Base-by-base conservation (phyloP, 2,113 vertebrate genomes). In the Trochalopteron elliotii region DNA sequence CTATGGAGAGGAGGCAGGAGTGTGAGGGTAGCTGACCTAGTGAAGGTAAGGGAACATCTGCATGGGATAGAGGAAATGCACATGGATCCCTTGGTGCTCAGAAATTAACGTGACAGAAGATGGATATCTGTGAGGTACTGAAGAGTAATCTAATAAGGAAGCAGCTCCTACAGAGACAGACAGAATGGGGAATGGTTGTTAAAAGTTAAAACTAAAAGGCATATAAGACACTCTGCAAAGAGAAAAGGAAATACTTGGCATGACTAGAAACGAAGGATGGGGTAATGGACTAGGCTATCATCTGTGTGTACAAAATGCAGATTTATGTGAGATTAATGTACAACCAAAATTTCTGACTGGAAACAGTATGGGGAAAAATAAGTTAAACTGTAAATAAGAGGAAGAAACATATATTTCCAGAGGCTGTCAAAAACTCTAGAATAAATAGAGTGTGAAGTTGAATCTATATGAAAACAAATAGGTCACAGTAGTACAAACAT, bases 391-490 rank as follows among this genome's bases (percentile, higher is more conserved):
- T 94, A 96, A 88, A 78, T 75, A 93, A 83, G 49, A 70, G 25
- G 22, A 92, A 55, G 49, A 75, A 69, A 68, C 86, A 45, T 65
- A 10, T 78, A 56, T 93, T 95, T 97, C 76, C 42, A 91, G 70
- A 67, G 49, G 71, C 91, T 94, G 89, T 95, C 84, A 90, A 78
- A 95, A 95, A 57, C 78, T 84, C 39, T n/a, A 61, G 59, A 80
- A 93, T 88, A 90, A 95, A 93, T 65, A 75, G 91, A 42, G 14
- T 90, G 40, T 92, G 84, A 92, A 91, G 89, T 23, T 90, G 81
- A 94, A 87, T 75, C 69, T 82, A 7, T 90, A 56, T 80, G 70
- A 94, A 97, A 93, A 87, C 79, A 96, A 94, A 93, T 87, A 83
- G 85, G 82, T 96, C 77, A 87, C 59, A 96, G 64, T 88, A 83